Evolutionary conservation across 2,888 invertebrate genomes (phyloP), one percentile per base, ranked within the genome.

Genomic region (Drosophila imparisetae): DNA sequence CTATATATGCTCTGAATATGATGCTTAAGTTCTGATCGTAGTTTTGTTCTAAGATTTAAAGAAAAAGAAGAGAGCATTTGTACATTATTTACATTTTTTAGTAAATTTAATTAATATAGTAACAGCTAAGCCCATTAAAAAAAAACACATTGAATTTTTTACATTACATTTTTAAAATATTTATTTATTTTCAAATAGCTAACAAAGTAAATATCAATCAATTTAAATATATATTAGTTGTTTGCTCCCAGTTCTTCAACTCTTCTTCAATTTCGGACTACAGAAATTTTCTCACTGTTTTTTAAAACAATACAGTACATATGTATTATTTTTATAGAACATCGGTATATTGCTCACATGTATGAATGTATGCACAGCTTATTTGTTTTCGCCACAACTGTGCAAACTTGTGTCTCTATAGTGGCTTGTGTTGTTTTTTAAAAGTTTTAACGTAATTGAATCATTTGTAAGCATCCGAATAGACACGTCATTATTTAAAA

Each of bases 331-430:
- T 27, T 18, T n/a, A 11, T 29, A 27, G 32, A 29, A 10, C 30
- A n/a, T 34, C 10, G 5, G 10, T 61, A 24, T 49, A 30, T 27
- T 38, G 36, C n/a, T 36, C 54, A n/a, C 32, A 52, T 24, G 36
- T 38, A 34, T 38, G 34, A 40, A 10, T 54, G 13, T 13, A 13
- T n/a, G 53, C 6, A 50, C 21, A 24, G 18, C 6, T 36, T 64
- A 62, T 67, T 77, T 67, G 49, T 27, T 36, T 63, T 53, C 29
- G 57, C 32, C 27, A 63, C 83, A 83, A 68, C 87, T 83, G 83
- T 79, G 60, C 24, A 81, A 79, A 77, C 67, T 57, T 29, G 24
- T 13, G 24, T 45, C 15, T 49, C 15, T 18, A 36, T 50, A 27
- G 32, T 34, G 49, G 15, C 27, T n/a, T 13, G 18, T 49, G 15